Evolutionary conservation across 2,797 vertebrate species (phyloP), one percentile per base, ranked within the genome.

Genomic region (Benthosema pterotum): DNA sequence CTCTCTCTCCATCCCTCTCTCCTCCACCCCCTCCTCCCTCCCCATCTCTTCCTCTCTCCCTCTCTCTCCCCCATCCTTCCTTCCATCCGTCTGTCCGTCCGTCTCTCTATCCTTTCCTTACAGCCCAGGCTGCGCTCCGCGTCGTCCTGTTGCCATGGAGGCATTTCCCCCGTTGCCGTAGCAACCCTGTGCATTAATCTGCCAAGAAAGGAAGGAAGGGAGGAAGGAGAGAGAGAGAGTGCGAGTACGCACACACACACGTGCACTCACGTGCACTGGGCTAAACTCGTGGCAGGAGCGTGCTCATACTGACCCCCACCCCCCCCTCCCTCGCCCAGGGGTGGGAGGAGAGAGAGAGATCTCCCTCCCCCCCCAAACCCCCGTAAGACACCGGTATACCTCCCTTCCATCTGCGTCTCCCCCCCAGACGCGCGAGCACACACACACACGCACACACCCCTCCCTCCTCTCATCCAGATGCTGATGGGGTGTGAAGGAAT

Each of bases 131-230:
- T n/a, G n/a, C 83, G 89, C 87, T 91, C n/a, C n/a, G n/a, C n/a
- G n/a, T n/a, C n/a, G n/a, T n/a, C n/a, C n/a, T 81, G 94, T 96
- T 97, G 83, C 95, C 88, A 94, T 93, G 94, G 94, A 85, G 93
- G 95, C 86, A 64, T 28, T 60, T n/a, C 87, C 93, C 87, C 85
- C 80, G 94, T 96, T 93, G 83, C 94, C 87, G 89, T 80, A 92
- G 93, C 82, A 83, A 94, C 94, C 89, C 92, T 89, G 90, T 93
- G 93, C 91, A 92, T 95, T 93, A 93, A 93, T 94, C 89, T 82
- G 57, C 81, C 63, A 71, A n/a, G 43, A 3, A n/a, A 46, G 43
- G 12, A 5, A 12, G 6, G 11, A 14, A 43, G 6, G n/a, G n/a
- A n/a, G n/a, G n/a, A 43, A 43, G 13, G 88, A 87, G 91, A 86